These are phyloP conservation scores for Rhinoraja longicauda DNA, from an alignment of 2,797 vertebrate species.

Conservation along the genomic window DNA sequence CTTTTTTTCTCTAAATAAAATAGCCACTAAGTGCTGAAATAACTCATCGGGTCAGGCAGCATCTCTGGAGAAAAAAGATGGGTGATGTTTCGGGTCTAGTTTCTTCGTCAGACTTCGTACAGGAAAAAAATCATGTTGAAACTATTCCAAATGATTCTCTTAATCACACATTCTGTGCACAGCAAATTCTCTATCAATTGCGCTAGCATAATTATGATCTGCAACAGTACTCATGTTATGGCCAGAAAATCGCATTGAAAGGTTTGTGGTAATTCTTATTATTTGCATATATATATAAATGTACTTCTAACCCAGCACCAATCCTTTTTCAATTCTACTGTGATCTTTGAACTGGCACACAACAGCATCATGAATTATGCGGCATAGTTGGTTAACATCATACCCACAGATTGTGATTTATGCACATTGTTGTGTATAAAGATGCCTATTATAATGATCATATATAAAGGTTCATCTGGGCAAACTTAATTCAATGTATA, in stretches of 20 bases:
- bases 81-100: too few species aligned
- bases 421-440: neutral
- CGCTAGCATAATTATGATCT: neutral
- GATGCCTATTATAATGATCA: neutral
- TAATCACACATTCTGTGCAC: neutral
- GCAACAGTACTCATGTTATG: neutral
- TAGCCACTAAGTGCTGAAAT: too few species aligned
- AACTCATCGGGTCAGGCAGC: too few species aligned
- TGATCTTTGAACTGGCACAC: neutral
- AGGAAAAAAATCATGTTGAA: neutral
- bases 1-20: too few species aligned
- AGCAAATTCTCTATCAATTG: neutral
- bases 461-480: neutral
- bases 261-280: neutral
- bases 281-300: neutral
- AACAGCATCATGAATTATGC: neutral
- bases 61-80: too few species aligned
- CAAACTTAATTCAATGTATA: neutral
- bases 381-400: neutral
- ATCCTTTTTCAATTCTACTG: neutral
- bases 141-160: neutral
- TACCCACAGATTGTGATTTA: neutral
- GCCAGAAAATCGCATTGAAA: neutral
- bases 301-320: neutral
- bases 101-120: too few species aligned